Conservation (phyloP, 2,113 vertebrate genomes). For the Struthio camelus region DNA sequence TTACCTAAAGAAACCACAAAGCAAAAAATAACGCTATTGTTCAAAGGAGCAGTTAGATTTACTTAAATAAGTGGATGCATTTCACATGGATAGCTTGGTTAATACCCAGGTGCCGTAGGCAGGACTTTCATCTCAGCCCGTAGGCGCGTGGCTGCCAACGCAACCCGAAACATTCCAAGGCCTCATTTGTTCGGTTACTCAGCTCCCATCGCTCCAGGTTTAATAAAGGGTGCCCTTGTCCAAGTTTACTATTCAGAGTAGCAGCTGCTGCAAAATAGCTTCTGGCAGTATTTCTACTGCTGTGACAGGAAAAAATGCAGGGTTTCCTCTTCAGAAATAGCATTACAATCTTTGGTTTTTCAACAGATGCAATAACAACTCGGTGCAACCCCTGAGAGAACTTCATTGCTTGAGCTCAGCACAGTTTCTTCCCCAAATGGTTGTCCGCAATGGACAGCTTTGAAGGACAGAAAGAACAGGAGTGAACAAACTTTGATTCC, state of each 20-base stretch:
- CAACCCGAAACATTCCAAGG: neutral
- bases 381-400: neutral
- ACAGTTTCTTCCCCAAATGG: neutral
- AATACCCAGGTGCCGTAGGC: neutral
- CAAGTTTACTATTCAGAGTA: neutral
- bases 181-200: neutral
- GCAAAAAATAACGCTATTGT: neutral
- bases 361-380: neutral
- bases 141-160: neutral
- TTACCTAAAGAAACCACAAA: constrained; percentile 22
- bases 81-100: neutral
- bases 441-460: neutral
- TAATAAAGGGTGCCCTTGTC: neutral
- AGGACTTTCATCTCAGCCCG: constrained; percentile 23
- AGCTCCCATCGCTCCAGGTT: neutral
- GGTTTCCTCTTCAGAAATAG: neutral
- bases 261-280: neutral
- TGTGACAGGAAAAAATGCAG: neutral
- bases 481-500: neutral
- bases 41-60: constrained; percentile 7
- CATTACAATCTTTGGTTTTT: neutral
- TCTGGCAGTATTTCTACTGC: neutral
- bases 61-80: neutral
- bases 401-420: neutral
- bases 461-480: neutral